Base-by-base conservation (phyloP, 2,113 vertebrate genomes). In the Callipepla squamata region DNA sequence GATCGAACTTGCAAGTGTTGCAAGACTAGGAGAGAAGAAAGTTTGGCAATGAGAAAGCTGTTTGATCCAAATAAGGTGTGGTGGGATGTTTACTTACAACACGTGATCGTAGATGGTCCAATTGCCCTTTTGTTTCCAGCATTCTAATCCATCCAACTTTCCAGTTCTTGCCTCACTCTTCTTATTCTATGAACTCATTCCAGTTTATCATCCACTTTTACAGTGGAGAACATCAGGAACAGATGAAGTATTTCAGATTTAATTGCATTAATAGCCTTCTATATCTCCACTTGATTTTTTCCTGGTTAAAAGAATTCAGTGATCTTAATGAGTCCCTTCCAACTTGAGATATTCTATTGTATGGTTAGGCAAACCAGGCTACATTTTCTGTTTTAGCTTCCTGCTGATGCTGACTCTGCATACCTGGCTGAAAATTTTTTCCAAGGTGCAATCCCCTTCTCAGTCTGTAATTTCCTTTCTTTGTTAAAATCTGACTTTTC, bases 171-270 rank as follows among this genome's bases (percentile, higher is more conserved):
- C n/a, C 30, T 77, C 2, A 8, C 6, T 38, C 25, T 75, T 44
- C 30, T 47, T 7, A 4, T 10, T 5, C 34, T 40, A 6, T 28
- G 59, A 90, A 53, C 9, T 12, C 7, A 0, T 21, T 58, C 9
- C 13, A 19, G 42, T 51, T 87, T 32, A 48, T 36, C 63, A 61
- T 16, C 12, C 50, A 25, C 11, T 7, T 74, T 14, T 65, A 38
- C 17, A 44, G 19, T 0, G 0, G 34, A 26, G 62, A 7, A 21
- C 18, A 73, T 62, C 34, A 30, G 76, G 47, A 70, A 19, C 42
- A 81, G 30, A 18, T 4, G 6, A 0, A 0, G 8, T 32, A 30
- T 45, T 72, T 65, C 18, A 14, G 4, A 48, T 16, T 13, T 87
- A 47, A 16, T 42, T 62, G 34, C 32, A 13, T 47, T 65, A 59